Conservation (phyloP, 2,797 vertebrate genomes). For the Cetoscarus ocellatus region DNA sequence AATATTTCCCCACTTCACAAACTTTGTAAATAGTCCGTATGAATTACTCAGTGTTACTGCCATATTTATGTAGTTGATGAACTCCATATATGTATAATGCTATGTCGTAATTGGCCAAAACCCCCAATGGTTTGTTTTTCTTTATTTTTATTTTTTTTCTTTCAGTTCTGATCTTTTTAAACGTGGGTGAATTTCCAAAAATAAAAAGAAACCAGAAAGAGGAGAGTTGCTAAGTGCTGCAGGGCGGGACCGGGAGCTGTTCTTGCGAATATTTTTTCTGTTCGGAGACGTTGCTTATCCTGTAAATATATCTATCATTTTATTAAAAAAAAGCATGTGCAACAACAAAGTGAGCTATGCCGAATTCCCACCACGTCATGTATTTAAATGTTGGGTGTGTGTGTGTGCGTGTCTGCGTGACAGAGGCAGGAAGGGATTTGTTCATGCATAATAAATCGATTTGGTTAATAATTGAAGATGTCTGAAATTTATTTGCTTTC, state of each 20-base stretch:
- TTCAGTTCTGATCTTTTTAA: slow-evolving; percentile 72
- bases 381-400: slow-evolving; percentile 84
- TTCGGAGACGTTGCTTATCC: slow-evolving; percentile 85
- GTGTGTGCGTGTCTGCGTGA: slow-evolving; percentile 61
- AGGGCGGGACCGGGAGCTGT: slow-evolving; percentile 79
- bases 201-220: slow-evolving; percentile 9
- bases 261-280: slow-evolving; percentile 59
- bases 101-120: slow-evolving; percentile 93
- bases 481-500: slow-evolving; percentile 55
- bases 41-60: slow-evolving; percentile 98
- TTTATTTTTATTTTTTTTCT: slow-evolving; percentile 35
- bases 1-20: slow-evolving; percentile 84
- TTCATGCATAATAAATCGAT: slow-evolving; percentile 89
- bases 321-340: slow-evolving; percentile 99
- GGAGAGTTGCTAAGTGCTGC: slow-evolving; percentile 81
- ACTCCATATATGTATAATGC: slow-evolving; percentile 87
- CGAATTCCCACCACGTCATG: slow-evolving; percentile 87
- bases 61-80: slow-evolving; percentile 92
- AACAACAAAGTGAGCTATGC: slow-evolving; percentile 89
- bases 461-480: slow-evolving; percentile 84
- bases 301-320: slow-evolving; percentile 98
- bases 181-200: slow-evolving; percentile 72
- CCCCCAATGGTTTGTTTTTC: slow-evolving; percentile 75
- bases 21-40: slow-evolving; percentile 92
- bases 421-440: slow-evolving; percentile 80